Base-by-base conservation (phyloP, 1,140 invertebrate genomes). In the Drosophila lacertosa region DNA sequence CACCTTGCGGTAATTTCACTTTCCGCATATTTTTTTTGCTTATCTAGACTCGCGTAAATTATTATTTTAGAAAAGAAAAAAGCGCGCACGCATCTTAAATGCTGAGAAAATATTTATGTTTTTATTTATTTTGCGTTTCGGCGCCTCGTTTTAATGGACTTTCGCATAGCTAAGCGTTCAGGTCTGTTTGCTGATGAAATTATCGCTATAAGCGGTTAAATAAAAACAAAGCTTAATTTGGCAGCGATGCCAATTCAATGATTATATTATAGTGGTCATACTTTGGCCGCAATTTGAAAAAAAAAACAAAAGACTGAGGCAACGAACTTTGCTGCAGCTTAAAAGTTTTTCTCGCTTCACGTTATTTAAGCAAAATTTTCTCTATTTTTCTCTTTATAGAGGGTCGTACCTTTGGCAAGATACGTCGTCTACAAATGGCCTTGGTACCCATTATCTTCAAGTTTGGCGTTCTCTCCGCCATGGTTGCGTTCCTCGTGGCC, bases 361-460 rank as follows among this genome's bases (percentile, higher is more conserved):
- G 13, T 16, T 40, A 29, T 22, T 44, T 40, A 44, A 9, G 60
- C 33, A 50, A 50, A 70, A 35, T 29, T 1, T 15, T 42, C n/a
- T 40, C 6, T n/a, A 24, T 22, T 24, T 33, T 16, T 29, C 5
- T 35, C 3, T 22, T 77, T 53, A 4, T 62, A 86, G 81, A 84
- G 59, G 79, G 90, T 13, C 90, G 91, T 44, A 92, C 91, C 5
- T 91, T 92, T 63, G 91, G 90, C 24, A 89, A 84, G 24, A 91
- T 91, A 29, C 90, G 92, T 48, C 80, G 92, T 20, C 62, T 93
- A 9, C 89, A 92, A 65, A 89, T 92, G 90, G 86, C 91, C 0
- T 44, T 93, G 18, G 88, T 93, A 9, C 92, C 92, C 4, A 89
- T 93, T n/a, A 91, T 92, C 73, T 93, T 92, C 53, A 93, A 93